Evolutionary conservation across 64 coral and sea anemone species (phyloP).

Genomic region (Pocillopora verrucosa): DNA sequence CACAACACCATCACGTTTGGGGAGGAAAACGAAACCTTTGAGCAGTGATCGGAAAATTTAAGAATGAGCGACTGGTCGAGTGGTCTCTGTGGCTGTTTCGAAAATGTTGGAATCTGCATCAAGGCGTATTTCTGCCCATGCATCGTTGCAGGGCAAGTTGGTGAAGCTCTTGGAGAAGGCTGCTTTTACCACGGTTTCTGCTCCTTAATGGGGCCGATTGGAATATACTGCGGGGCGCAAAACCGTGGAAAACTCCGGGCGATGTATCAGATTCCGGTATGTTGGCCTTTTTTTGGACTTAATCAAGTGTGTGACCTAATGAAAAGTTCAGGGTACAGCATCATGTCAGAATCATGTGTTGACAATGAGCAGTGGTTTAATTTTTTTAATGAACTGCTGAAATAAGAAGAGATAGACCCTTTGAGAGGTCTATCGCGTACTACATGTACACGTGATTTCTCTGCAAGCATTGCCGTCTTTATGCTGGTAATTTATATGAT

Average conservation of each 20-base stretch:
- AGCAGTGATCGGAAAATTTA: not conserved
- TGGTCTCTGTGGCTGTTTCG: slow-evolving; percentile 52
- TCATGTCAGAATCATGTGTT: too few relatives aligned
- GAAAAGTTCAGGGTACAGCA: not conserved
- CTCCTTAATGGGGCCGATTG: slow-evolving; percentile 50
- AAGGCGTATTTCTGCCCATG: slow-evolving; percentile 55
- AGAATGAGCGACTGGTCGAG: slow-evolving; percentile 67
- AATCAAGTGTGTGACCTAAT: not conserved
- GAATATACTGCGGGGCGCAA: slow-evolving; percentile 55
- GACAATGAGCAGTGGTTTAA: too few relatives aligned
- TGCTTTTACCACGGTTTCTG: slow-evolving; percentile 49
- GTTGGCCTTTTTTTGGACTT: not conserved
- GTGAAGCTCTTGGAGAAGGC: slow-evolving; percentile 46
- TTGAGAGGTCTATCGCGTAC: too few relatives aligned
- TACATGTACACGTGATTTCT: too few relatives aligned
- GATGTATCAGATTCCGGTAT: slow-evolving; percentile 37
- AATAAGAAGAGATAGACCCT: too few relatives aligned
- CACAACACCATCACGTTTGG: not conserved
- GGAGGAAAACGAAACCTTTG: not conserved
- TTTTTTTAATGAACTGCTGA: too few relatives aligned
- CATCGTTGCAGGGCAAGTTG: slow-evolving; percentile 46
- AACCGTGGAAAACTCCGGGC: slow-evolving; percentile 57
- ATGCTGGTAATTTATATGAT: too few relatives aligned
- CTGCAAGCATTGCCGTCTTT: too few relatives aligned
- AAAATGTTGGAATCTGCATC: slow-evolving; percentile 46